These are phyloP conservation scores for Poecilia gillii DNA, from an alignment of 2,797 vertebrate genomes.

Conservation along the genomic window DNA sequence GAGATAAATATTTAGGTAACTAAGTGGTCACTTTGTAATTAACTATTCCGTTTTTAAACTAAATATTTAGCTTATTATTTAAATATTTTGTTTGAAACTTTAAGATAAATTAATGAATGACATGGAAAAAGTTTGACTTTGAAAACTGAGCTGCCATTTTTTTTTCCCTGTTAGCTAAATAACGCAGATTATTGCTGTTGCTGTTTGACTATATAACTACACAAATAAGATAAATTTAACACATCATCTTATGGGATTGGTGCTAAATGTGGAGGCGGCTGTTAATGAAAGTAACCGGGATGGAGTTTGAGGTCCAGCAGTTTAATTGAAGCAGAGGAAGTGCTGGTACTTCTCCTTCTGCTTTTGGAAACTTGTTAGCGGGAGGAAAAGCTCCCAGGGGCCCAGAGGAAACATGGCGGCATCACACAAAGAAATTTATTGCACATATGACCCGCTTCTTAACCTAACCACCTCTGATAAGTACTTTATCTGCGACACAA, in stretches of 20 bases:
- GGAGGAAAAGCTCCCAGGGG: conserved; percentile 50
- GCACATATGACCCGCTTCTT: conserved; percentile 45
- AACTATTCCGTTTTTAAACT: neutral
- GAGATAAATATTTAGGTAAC: neutral
- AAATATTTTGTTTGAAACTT: neutral
- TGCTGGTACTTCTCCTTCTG: neutral
- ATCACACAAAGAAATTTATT: conserved; percentile 65
- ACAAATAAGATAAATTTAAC: neutral
- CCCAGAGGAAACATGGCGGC: conserved; percentile 68
- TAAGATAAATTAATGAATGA: neutral
- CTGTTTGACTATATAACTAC: neutral
- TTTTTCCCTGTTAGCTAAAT: neutral
- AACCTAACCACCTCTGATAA: conserved; percentile 44
- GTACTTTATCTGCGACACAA: conserved; percentile 66
- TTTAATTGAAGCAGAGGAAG: conserved; percentile 7
- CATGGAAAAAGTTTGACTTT: neutral
- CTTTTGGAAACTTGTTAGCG: conserved; percentile 18
- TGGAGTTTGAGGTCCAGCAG: neutral
- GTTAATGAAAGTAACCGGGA: neutral
- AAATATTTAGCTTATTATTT: neutral
- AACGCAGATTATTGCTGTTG: neutral
- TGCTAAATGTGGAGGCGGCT: neutral
- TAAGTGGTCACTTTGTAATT: no score
- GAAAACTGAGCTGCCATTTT: neutral
- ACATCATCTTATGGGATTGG: neutral